Evolutionary conservation across 2,888 invertebrate genomes (phyloP), one percentile per base, ranked within the genome.

Genomic region (Parnassius mnemosyne): DNA sequence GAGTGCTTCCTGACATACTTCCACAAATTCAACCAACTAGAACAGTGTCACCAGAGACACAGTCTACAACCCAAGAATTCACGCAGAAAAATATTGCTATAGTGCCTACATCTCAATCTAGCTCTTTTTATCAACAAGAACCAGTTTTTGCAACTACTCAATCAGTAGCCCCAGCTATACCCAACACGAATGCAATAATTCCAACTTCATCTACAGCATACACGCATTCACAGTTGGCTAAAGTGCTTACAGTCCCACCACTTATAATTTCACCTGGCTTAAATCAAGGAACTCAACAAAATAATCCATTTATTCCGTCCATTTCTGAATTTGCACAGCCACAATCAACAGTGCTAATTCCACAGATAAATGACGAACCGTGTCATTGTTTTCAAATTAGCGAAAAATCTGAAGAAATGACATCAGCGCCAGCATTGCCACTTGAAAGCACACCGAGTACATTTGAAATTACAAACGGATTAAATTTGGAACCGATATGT

Each of bases 1-100:
- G 73, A 16, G 69, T 70, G 2, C 61, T 70, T 7, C 69, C 76
- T 5, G 73, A 77, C 44, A 47, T 70, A 25, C 20, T 70, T 20
- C 58, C 70, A 34, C 49, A 53, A 34, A 52, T 64, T 43, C 63
- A 64, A 57, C 63, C 63, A 10, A 47, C 56, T 2, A 41, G 59
- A 56, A 51, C 66, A 55, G 41, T 65, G 2, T 66, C 67, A 55
- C 59, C 65, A n/a, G 55, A 65, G 5, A 56, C 55, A 49, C 46
- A 59, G 25, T 34, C 16, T 16, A 43, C 55, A 41, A 41, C 61
- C 12, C 61, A 57, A 57, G 58, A 65, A 44, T 16, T 49, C 10
- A 13, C 13, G 13, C 53, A 53, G 10, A 62, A 43, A 20, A 49
- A 47, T 43, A 16, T 64, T 25, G 57, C 43, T 10, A 55, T 62